Evolutionary conservation across 2,888 invertebrate species (phyloP), one percentile per base, ranked within the genome.

Genomic region (Drepana falcataria): DNA sequence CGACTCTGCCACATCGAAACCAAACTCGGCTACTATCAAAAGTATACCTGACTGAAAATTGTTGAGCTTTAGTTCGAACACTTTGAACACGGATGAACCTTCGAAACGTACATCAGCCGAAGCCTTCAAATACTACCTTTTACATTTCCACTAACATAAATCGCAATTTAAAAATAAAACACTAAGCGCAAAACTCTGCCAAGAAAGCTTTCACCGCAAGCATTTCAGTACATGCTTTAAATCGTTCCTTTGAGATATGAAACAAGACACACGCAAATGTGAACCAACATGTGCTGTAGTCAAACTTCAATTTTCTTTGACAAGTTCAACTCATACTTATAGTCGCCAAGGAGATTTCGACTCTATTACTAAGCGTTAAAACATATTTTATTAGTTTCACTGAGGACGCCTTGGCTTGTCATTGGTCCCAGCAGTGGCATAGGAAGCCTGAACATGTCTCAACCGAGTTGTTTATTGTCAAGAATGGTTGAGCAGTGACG

Each of bases 201-300:
- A 85, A 85, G 85, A 83, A 85, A 84, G 83, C 86, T 85, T 85
- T 85, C 84, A 80, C 81, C 81, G 76, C 83, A 73, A 83, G 75
- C 83, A 79, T 84, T 81, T 78, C 77, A 71, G 79, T 81, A 83
- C 83, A 83, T 82, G 85, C 80, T 81, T 81, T 80, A 84, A 84
- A 85, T 84, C 80, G 82, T 69, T 78, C 84, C 84, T 83, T 77
- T 71, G 85, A 82, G 82, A 79, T 69, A 68, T 61, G 66, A 54
- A 55, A 55, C 47, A n/a, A 4, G 49, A 34, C 44, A 48, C 68
- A 63, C 60, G 55, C 53, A 35, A 80, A 75, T 68, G 58, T 63
- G 53, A 60, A 66, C 73, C 71, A 62, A 78, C 64, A 48, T 2
- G 0, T 1, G 0, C 2, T 3, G 2, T 2, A 4, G 0, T 2